phyloP scores from a whole-genome alignment of 2,113 vertebrate species.

The Burhinus bistriatus region DNA sequence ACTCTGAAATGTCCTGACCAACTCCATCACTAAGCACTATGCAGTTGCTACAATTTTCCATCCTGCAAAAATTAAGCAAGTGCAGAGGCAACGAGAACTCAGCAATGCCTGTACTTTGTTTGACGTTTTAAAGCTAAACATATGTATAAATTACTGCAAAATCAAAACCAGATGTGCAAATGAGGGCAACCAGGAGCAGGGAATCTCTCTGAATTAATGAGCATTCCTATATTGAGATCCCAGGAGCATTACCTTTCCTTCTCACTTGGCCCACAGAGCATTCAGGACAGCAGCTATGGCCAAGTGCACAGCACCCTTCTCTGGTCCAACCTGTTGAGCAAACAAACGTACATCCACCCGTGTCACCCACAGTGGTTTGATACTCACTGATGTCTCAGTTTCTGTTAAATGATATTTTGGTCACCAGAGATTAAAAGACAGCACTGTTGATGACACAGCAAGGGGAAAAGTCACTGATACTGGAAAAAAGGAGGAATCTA shows the following conservation, averaged over 20 bases:
- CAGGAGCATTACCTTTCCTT: slow-evolving; percentile 72
- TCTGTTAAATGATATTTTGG: not conserved
- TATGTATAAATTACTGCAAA: not conserved
- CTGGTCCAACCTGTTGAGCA: slow-evolving; percentile 73
- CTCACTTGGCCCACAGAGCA: slow-evolving; percentile 76
- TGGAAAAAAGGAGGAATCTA: not conserved
- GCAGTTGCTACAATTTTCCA: not conserved
- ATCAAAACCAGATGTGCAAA: not conserved
- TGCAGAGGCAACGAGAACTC: not conserved
- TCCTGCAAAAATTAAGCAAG: not conserved
- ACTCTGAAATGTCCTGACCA: not conserved
- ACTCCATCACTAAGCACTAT: not conserved
- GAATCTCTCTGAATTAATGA: not conserved
- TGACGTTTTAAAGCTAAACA: not conserved
- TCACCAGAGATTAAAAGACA: not conserved
- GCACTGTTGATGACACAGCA: not conserved
- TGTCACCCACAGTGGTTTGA: not conserved
- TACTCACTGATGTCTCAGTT: accelerated
- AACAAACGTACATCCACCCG: not conserved
- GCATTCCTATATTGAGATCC: not conserved
- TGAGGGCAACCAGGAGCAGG: not conserved
- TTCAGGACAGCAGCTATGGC: slow-evolving; percentile 78
- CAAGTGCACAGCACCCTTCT: slow-evolving; percentile 80
- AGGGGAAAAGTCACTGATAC: not conserved
- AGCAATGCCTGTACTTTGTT: accelerated